Base-by-base conservation (phyloP, 1,140 invertebrate species). In the Drosophila arawakana region DNA sequence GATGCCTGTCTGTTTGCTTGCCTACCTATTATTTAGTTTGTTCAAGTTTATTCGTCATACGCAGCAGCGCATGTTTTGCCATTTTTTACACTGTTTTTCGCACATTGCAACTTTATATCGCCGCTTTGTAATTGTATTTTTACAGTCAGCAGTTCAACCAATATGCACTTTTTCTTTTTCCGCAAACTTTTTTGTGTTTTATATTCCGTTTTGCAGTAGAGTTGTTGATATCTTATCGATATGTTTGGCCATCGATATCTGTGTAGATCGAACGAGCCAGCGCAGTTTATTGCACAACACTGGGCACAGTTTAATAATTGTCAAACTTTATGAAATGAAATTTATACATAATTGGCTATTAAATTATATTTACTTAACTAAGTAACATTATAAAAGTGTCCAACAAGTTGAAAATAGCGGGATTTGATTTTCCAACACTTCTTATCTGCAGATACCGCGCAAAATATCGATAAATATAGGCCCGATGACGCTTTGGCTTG, bases 151-250 rank as follows among this genome's bases (percentile, higher is more conserved):
- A 75, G 43, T 76, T 30, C 66, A 62, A 37, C 39, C 37, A 34
- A 54, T 66, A 72, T 86, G 84, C 83, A 86, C 84, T 88, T 88
- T 86, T 79, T 73, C 73, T 76, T 78, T 78, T 78, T 86, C 82
- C 83, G 79, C 82, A 86, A 86, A 79, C 69, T 82, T 86, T 85
- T 66, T 78, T 78, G 59, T 69, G 76, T 70, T 70, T 85, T 86
- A 83, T 80, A 71, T 88, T 76, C 76, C 62, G 62, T 76, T 83
- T 82, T 75, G 78, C 74, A 73, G 63, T 66, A 60, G 70, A 66
- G 69, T 76, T 73, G 57, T 49, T 76, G 62, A 59, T 39, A 30
- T 69, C 54, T 69, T 61, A 57, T 68, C 63, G 25, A 77, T 69
- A 57, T 18, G 46, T n/a, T 15, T 62, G 35, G n/a, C 7, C 39